Percentiles rank a stretch among this genome's conserved stretches.
phyloP scores from a whole-genome alignment of 2,797 vertebrate genomes.

The Liasis olivaceus region DNA sequence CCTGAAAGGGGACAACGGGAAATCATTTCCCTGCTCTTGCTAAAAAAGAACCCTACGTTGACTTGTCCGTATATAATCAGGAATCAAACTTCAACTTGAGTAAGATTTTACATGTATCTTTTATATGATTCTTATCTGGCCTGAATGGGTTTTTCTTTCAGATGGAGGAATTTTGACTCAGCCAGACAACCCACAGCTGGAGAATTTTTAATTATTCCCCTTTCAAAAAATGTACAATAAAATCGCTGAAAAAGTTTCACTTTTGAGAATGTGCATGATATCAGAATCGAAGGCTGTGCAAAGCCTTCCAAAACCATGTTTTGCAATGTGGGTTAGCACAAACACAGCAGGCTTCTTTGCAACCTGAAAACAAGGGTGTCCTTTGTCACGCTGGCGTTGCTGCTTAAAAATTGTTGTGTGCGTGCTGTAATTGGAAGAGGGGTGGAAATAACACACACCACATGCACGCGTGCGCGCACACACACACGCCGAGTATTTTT shows the following conservation, averaged over 20 bases:
- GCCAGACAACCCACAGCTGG: background rate
- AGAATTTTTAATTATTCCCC: background rate
- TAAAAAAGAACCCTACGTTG: background rate
- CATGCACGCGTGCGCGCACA: background rate
- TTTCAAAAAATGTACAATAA: background rate
- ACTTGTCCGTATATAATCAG: background rate
- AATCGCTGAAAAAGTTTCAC: background rate
- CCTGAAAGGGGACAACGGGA: background rate
- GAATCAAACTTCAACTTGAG: background rate
- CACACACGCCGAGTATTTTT: rapidly evolving
- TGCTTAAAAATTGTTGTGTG: background rate
- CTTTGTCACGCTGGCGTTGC: background rate
- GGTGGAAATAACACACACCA: background rate
- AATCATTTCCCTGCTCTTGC: background rate
- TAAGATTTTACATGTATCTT: background rate
- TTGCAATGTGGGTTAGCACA: background rate
- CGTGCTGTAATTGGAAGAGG: background rate
- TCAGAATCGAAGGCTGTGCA: background rate
- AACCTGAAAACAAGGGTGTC: background rate
- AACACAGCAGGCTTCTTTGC: background rate
- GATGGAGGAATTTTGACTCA: background rate
- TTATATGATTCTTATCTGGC: background rate
- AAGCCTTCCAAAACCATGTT: background rate
- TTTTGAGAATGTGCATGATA: background rate
- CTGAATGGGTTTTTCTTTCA: background rate